Evolutionary conservation across 2,888 invertebrate genomes (phyloP), one percentile per base, ranked within the genome.

Genomic region (Drosophila mettleri): DNA sequence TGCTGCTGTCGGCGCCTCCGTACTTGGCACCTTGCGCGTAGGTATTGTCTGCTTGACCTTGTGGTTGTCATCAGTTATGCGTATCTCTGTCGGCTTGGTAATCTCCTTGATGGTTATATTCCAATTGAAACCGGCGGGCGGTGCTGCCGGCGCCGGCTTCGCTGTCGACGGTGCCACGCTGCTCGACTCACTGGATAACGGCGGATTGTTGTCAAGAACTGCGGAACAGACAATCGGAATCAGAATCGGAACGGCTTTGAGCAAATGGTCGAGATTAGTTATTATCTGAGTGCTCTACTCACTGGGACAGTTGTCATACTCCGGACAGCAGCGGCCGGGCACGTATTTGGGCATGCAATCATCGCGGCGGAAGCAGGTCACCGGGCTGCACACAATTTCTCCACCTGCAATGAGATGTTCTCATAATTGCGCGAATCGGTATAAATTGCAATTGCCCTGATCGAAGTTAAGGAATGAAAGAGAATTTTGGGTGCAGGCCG

Each of bases 231-330:
- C 12, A 33, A 20, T 20, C 2, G 34, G 3, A 12, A 34, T 24
- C 3, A n/a, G n/a, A n/a, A n/a, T 20, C 3, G 12, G 12, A 6
- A n/a, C 5, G 38, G 20, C 14, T 18, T 41, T 39, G 38, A 31
- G 48, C n/a, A 16, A 41, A 38, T 58, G 51, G 27, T 2, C 24
- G 14, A 22, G n/a, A 54, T 62, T 64, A 61, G 18, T 29, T 38
- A 5, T 20, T 46, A 70, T 31, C 51, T 43, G 43, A 39, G 22
- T 16, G 45, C 24, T 34, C 36, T 22, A 80, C 89, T 88, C 65
- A 92, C 95, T 95, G 38, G 96, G 96, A 90, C 96, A 96, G 92
- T 96, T 95, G 90, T 96, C 96, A 91, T 96, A 96, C 90, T 95
- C 95, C 1, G 96, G 96, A 88, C 96, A 96, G 92, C 96, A 96